Base-by-base conservation (phyloP, 2,888 invertebrate genomes). In the Microplitis deprimator region DNA sequence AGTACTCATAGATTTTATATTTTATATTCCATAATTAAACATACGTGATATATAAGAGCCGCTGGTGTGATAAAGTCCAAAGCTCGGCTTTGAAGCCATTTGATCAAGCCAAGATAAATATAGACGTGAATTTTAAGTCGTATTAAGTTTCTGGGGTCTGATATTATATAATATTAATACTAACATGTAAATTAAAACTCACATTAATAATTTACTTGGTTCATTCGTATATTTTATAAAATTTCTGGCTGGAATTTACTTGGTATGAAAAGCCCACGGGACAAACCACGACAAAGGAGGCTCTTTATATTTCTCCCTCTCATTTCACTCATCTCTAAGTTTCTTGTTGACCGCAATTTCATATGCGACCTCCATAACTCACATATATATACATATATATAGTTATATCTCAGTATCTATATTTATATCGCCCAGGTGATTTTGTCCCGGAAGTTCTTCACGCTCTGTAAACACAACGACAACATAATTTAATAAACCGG, bases 281-380 rank as follows among this genome's bases (percentile, higher is more conserved):
- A 73, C 76, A 73, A 29, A 29, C 73, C 75, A 76, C 75, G 76
- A 77, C 79, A 81, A 79, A 76, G 70, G 69, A 60, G 73, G 74
- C 79, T 80, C 82, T 84, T 82, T 81, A 81, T 82, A 80, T 80
- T 81, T 79, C 78, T 79, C 81, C 82, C 78, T 76, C 80, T 76
- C 76, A 75, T 78, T 80, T 79, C 80, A 70, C 75, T 80, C 71
- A 74, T 80, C 81, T 82, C 80, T 79, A 72, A 74, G 76, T 79
- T 81, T 79, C 80, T 82, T 84, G 84, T 83, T 84, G 83, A 84
- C 84, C 85, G 84, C 83, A 84, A 84, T 84, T 80, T 83, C 81
- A 82, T 81, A 77, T 79, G 81, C 80, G 79, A 80, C 50, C 50
- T 50, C 50, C 8, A 13, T 8, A 50, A 13, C 50, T 50, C 50